A percentile compares a stretch with the other conserved stretches of the same genome.
phyloP scores from a whole-genome alignment of 2,888 invertebrate genomes.

The Drosophila demipolita region DNA sequence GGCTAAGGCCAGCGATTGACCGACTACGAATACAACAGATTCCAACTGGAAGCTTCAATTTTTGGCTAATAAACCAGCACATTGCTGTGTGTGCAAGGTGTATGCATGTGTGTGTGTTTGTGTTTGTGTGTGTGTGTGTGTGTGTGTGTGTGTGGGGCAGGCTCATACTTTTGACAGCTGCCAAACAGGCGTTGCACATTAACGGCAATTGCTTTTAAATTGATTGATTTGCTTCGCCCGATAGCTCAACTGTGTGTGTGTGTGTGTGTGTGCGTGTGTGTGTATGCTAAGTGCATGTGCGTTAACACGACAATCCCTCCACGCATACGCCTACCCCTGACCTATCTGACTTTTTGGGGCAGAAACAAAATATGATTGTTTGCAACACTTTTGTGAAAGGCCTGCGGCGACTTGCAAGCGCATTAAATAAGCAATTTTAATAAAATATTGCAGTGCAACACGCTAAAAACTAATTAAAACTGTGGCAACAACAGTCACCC shows the following conservation, averaged over 20 bases:
- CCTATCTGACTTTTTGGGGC: slow-evolving; percentile 43
- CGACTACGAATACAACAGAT: slow-evolving; percentile 2
- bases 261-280: slow-evolving; percentile 14
- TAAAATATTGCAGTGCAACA: slow-evolving; percentile 68
- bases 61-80: slow-evolving; percentile 42
- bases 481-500: slow-evolving; percentile 20
- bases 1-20: slow-evolving; percentile 26
- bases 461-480: slow-evolving; percentile 75
- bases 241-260: slow-evolving; percentile 34
- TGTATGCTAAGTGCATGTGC: slow-evolving; percentile 41
- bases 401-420: slow-evolving; percentile 37
- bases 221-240: slow-evolving; percentile 73
- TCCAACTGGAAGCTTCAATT: slow-evolving; percentile 8
- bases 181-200: slow-evolving; percentile 77
- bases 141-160: slow-evolving; percentile 8
- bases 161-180: slow-evolving; percentile 68
- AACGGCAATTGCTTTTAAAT: slow-evolving; percentile 79
- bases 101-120: slow-evolving; percentile 20
- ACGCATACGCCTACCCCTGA: not conserved
- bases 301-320: slow-evolving; percentile 39
- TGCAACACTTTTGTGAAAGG: slow-evolving; percentile 68
- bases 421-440: slow-evolving; percentile 76
- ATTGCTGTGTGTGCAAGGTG: slow-evolving; percentile 12
- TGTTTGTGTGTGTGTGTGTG: slow-evolving; percentile 3
- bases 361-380: slow-evolving; percentile 76